Evolutionary conservation across 1,140 invertebrate species (phyloP).

Genomic region (Lasioglossum albipes): DNA sequence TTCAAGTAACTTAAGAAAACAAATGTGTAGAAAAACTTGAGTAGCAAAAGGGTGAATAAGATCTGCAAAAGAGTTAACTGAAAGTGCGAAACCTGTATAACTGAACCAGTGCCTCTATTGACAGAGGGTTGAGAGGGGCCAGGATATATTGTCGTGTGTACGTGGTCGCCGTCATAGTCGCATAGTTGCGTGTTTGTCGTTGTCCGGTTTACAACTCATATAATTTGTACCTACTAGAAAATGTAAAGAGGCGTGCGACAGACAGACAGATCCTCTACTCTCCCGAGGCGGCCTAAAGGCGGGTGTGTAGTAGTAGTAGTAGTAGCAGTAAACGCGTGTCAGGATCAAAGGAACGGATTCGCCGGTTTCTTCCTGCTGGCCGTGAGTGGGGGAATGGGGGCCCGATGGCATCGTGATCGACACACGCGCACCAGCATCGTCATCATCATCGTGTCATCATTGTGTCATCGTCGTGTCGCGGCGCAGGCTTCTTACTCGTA

Average conservation of each 20-base stretch:
- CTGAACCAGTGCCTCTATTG: neutral
- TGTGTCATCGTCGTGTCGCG: slow-evolving; percentile 7
- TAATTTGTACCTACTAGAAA: slow-evolving; percentile 48
- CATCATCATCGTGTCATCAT: no score
- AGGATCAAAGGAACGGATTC: slow-evolving; percentile 76
- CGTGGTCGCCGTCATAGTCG: no score
- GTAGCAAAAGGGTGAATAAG: no score
- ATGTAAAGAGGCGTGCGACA: slow-evolving; percentile 22
- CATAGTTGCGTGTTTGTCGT: no score
- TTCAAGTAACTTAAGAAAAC: no score
- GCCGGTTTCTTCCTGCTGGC: slow-evolving; percentile 69
- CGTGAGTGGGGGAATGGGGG: neutral
- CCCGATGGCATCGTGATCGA: neutral
- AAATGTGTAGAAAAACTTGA: no score
- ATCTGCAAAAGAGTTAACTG: no score
- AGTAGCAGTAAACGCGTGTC: slow-evolving; percentile 57
- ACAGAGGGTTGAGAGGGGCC: slow-evolving; percentile 10
- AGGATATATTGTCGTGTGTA: no score
- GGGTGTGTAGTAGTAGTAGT: slow-evolving; percentile 22
- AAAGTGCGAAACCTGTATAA: no score
- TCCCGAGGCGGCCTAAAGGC: slow-evolving; percentile 5
- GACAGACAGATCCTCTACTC: slow-evolving; percentile 53
- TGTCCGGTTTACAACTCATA: slow-evolving; percentile 41
- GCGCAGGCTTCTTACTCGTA: slow-evolving; percentile 77
- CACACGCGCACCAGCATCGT: neutral